Conservation (phyloP, 2,797 vertebrate species). For the Ceryle rudis region DNA sequence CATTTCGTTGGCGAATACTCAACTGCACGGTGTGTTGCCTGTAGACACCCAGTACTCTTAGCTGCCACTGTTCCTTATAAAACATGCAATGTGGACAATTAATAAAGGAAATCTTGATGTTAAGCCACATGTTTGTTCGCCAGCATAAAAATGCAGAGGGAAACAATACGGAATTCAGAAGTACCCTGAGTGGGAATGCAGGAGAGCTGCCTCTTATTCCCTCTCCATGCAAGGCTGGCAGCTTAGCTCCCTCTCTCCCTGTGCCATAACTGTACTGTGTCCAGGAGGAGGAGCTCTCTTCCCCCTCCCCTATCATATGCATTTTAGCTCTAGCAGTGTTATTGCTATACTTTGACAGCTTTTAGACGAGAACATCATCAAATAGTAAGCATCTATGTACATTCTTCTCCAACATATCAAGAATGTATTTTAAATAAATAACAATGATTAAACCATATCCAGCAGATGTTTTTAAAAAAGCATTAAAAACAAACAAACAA, state of each 20-base stretch:
- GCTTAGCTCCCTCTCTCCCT: not conserved
- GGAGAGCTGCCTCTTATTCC: not conserved
- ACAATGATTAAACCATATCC: not conserved
- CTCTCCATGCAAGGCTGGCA: not conserved
- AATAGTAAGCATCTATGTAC: not conserved
- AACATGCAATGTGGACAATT: not conserved
- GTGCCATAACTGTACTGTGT: not conserved
- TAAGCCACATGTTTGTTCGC: not conserved
- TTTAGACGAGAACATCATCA: not conserved
- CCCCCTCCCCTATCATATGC: rapidly evolving
- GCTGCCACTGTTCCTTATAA: not conserved
- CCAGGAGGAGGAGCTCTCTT: not conserved
- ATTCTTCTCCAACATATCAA: not conserved
- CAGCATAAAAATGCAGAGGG: not conserved
- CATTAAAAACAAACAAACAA: not conserved
- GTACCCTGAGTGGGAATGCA: not conserved
- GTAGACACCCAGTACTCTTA: not conserved
- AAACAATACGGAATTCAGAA: not conserved
- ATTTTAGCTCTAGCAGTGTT: not conserved
- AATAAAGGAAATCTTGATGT: not conserved
- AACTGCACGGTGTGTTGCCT: not conserved
- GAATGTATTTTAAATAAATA: not conserved
- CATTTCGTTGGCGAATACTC: not conserved
- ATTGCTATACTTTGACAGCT: not conserved
- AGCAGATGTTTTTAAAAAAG: not conserved